phyloP scores from a whole-genome alignment of 2,113 vertebrate genomes.

The Trichechus manatus region DNA sequence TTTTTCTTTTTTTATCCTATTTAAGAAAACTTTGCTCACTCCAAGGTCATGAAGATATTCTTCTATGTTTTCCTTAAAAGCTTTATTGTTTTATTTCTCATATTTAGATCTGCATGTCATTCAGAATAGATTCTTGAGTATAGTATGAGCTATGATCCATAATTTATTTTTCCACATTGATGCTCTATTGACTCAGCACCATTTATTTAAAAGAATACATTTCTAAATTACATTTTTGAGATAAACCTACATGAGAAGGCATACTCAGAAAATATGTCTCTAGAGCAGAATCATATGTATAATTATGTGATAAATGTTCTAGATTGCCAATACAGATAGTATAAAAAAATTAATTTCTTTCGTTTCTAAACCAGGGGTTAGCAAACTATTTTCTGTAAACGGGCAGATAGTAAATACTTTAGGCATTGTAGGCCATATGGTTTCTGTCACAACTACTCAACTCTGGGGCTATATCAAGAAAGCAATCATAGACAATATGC shows the following conservation, averaged over 20 bases:
- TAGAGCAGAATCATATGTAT: not conserved
- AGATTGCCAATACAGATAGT: not conserved
- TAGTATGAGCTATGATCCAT: not conserved
- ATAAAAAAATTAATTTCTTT: not conserved
- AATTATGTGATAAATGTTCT: not conserved
- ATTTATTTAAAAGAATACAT: not conserved
- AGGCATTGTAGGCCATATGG: not conserved
- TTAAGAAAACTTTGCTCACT: not conserved
- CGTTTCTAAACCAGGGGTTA: not conserved
- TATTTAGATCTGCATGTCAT: not conserved
- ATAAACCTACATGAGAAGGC: not conserved
- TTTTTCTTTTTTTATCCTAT: not conserved
- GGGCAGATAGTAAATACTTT: not conserved
- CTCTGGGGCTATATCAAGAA: not conserved
- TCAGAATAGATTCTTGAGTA: not conserved
- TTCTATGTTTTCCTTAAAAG: not conserved
- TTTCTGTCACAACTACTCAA: not conserved
- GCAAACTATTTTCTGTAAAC: not conserved
- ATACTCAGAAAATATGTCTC: not conserved
- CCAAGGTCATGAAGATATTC: not conserved
- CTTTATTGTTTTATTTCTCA: not conserved
- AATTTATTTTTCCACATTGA: not conserved
- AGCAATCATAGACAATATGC: not conserved
- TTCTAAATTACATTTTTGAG: slow-evolving; percentile 13
- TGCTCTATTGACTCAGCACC: not conserved